A percentile compares a stretch with the other conserved stretches of the same genome.
Evolutionary conservation across 1,140 invertebrate species (phyloP).

Genomic region (Metopolophium dirhodum): DNA sequence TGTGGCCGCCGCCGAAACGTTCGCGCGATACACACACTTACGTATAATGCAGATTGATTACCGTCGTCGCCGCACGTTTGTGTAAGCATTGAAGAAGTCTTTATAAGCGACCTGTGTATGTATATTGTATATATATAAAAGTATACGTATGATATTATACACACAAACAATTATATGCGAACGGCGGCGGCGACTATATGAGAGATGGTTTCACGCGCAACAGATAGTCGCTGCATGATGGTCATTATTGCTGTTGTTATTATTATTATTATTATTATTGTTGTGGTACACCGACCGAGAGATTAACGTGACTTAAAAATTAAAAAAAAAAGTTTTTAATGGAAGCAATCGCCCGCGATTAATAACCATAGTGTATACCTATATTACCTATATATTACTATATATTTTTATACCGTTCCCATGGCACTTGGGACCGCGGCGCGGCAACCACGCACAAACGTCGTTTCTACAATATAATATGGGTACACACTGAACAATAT

Average conservation of each 20-base stretch:
- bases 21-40: conserved; percentile 30
- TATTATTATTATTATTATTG: conserved; percentile 21
- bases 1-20: neutral
- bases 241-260: neutral
- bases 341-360: conserved; percentile 51
- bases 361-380: neutral
- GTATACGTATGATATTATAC: neutral
- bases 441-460: neutral
- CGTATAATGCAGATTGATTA: conserved; percentile 54
- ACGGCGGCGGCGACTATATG: neutral
- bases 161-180: conserved; percentile 45
- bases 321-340: conserved; percentile 33
- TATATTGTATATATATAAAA: no score
- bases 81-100: conserved; percentile 26
- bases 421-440: neutral
- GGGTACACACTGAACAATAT: neutral
- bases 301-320: conserved; percentile 51
- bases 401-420: conserved; percentile 9
- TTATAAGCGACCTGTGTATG: neutral
- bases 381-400: neutral
- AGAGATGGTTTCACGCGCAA: neutral
- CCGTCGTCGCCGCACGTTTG: conserved; percentile 16
- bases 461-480: neutral
- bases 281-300: conserved; percentile 16
- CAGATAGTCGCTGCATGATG: neutral